These are phyloP conservation scores for Acomys russatus DNA, from an alignment of 2,797 vertebrate genomes.

Conservation along the genomic window DNA sequence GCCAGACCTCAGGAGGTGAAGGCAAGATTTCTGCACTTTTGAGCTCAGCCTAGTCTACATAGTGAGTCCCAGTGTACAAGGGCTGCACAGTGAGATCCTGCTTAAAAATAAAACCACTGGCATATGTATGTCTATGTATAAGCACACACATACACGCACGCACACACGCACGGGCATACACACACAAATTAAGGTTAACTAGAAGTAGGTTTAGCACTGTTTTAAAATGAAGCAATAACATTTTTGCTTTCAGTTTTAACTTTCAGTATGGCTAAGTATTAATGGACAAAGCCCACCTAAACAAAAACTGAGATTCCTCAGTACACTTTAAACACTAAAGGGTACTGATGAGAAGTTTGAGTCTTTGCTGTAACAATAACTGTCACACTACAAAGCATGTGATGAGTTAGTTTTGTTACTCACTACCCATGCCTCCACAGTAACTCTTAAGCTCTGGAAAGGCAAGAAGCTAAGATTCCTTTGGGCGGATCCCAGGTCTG, in stretches of 20 bases:
- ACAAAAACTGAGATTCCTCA: slow-evolving; percentile 44
- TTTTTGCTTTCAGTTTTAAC: slow-evolving; percentile 15
- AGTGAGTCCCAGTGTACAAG: not conserved
- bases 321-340: slow-evolving; percentile 47
- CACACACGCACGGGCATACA: not conserved
- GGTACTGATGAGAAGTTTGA: not conserved
- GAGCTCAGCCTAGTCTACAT: not conserved
- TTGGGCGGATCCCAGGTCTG: not conserved
- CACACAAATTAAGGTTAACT: not conserved
- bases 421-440: not conserved
- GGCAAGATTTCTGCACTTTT: not conserved
- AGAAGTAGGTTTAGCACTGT: not conserved
- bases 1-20: too few species aligned
- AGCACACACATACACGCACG: not conserved
- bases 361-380: not conserved
- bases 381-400: not conserved
- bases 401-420: slow-evolving; percentile 47
- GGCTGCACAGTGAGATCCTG: not conserved
- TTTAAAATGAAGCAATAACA: slow-evolving; percentile 17
- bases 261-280: slow-evolving; percentile 37
- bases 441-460: not conserved
- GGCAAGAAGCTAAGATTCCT: not conserved
- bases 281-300: not conserved
- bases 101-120: not conserved
- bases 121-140: not conserved